Evolutionary conservation across 2,888 invertebrate genomes (phyloP).

Genomic region (Dolomedes plantarius): DNA sequence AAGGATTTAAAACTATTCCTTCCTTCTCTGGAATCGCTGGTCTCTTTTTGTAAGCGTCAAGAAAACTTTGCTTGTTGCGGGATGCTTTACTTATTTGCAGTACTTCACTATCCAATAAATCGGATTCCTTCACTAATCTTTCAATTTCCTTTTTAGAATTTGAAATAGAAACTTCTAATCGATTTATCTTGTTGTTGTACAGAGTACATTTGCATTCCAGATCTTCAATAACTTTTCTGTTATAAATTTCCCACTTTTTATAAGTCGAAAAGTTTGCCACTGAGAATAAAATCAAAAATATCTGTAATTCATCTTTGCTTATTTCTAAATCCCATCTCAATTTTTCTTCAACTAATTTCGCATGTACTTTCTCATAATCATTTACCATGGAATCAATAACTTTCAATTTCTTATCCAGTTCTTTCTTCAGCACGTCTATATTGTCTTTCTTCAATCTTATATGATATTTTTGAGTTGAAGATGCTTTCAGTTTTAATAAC

Average conservation of each 20-base stretch:
- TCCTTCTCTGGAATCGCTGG: not conserved
- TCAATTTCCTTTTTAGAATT: not conserved
- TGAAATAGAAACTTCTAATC: not conserved
- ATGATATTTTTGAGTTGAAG: not conserved
- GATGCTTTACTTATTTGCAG: slow-evolving; percentile 26
- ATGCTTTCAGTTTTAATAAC: slow-evolving; percentile 5
- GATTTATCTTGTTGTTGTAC: not conserved
- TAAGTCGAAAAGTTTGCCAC: not conserved
- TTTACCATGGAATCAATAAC: not conserved
- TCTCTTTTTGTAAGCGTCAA: slow-evolving; percentile 27
- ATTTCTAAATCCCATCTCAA: slow-evolving; percentile 31
- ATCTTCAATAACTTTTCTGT: not conserved
- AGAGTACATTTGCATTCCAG: not conserved
- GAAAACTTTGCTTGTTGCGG: slow-evolving; percentile 15
- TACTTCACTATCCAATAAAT: not conserved
- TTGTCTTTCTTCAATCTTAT: slow-evolving; percentile 17
- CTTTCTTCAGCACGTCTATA: slow-evolving; percentile 16
- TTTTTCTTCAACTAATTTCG: slow-evolving; percentile 32
- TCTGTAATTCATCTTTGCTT: slow-evolving; percentile 32
- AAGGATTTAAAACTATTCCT: slow-evolving; percentile 25
- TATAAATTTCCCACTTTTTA: slow-evolving; percentile 3
- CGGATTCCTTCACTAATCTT: not conserved
- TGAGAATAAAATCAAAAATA: slow-evolving; percentile 21
- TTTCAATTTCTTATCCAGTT: slow-evolving; percentile 17
- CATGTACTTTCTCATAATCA: slow-evolving; percentile 9